Evolutionary conservation across 2,113 vertebrate genomes (phyloP).

Genomic region (Callionymus lyra): DNA sequence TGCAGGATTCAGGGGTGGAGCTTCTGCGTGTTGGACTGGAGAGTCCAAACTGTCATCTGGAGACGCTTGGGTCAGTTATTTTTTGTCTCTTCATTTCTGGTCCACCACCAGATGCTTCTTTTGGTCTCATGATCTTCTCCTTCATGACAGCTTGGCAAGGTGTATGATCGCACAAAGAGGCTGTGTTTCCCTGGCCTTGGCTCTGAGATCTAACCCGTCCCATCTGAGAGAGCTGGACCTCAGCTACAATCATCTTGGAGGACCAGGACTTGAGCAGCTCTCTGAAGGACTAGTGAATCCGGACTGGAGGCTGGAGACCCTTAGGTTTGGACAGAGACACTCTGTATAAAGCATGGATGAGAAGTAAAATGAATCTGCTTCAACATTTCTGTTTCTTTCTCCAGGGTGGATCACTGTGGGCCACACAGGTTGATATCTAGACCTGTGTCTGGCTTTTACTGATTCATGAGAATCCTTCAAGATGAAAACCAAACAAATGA

Average conservation of each 20-base stretch:
- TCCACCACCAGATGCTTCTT: no score
- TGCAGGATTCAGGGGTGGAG: no score
- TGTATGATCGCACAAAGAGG: background rate
- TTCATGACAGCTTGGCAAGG: conserved; percentile 1
- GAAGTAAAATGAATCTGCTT: background rate
- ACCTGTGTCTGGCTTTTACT: background rate
- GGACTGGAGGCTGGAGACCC: background rate
- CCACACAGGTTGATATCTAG: background rate
- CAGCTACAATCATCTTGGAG: conserved; percentile 1
- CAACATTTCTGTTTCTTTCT: background rate
- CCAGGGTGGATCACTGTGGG: background rate
- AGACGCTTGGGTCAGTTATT: no score
- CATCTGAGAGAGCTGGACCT: conserved; percentile 3
- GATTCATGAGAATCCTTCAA: no score
- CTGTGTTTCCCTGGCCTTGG: background rate
- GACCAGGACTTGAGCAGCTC: background rate
- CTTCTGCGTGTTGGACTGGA: no score
- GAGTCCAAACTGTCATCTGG: no score
- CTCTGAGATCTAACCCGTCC: background rate
- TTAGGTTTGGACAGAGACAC: background rate
- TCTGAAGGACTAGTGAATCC: background rate
- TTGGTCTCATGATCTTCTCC: background rate
- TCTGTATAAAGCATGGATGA: no score
- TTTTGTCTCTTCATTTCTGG: no score
- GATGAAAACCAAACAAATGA: background rate